Percentiles rank a stretch among this genome's conserved stretches.
These are phyloP conservation scores for Dasypogon diadema DNA, from an alignment of 2,888 invertebrate genomes.

Conservation along the genomic window DNA sequence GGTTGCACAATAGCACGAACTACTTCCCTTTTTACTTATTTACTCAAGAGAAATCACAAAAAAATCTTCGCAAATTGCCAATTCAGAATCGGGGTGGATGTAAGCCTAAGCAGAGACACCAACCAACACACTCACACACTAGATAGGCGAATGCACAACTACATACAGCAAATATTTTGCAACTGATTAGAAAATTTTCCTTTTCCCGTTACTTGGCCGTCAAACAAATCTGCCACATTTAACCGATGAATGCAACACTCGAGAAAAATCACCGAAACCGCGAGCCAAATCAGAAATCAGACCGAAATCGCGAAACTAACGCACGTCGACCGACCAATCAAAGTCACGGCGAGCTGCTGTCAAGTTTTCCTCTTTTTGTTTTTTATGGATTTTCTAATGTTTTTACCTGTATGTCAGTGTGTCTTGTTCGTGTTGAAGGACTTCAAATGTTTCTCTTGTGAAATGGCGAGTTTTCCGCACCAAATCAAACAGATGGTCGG, in stretches of 20 bases:
- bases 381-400: conserved; percentile 42
- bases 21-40: conserved; percentile 26
- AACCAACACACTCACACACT: conserved; percentile 36
- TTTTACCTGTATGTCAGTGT: conserved; percentile 47
- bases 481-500: conserved; percentile 43
- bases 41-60: conserved; percentile 16
- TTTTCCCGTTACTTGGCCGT: not conserved
- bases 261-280: not conserved
- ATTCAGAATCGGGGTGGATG: not conserved
- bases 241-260: too few species aligned
- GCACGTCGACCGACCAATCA: not conserved
- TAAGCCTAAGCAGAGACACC: conserved; percentile 32
- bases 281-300: not conserved
- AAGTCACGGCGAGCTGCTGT: conserved; percentile 27
- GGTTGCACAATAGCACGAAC: conserved; percentile 20
- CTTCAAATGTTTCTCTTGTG: conserved; percentile 17
- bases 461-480: conserved; percentile 9
- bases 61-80: conserved; percentile 2
- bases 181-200: conserved; percentile 11
- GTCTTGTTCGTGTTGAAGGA: conserved; percentile 31
- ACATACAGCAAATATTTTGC: conserved; percentile 22
- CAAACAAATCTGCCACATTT: not conserved
- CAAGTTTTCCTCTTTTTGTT: conserved; percentile 40
- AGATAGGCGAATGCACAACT: conserved; percentile 16
- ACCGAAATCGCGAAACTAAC: conserved; percentile 21